Conservation (phyloP, 2,113 vertebrate species). For the Tamias sibiricus region DNA sequence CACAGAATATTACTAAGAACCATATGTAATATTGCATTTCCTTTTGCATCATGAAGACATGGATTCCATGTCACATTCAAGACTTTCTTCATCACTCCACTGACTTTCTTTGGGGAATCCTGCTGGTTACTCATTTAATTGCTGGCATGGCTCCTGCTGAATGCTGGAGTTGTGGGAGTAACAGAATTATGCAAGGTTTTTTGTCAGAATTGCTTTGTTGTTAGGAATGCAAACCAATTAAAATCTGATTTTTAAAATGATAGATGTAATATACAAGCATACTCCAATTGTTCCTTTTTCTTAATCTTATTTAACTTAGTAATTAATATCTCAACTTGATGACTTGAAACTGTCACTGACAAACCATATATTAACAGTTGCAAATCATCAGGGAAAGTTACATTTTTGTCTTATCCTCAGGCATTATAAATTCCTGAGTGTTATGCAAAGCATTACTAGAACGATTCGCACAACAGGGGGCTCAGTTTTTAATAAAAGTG, state of each 20-base stretch:
- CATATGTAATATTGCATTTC: neutral
- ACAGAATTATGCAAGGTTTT: neutral
- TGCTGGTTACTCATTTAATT: conserved; percentile 65
- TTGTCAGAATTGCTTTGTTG: neutral
- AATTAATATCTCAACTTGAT: conserved; percentile 49
- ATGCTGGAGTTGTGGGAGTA: neutral
- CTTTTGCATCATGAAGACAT: conserved; percentile 47
- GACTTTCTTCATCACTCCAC: conserved; percentile 33
- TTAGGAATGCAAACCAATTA: neutral
- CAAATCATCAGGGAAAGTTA: conserved; percentile 65
- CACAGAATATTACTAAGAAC: neutral
- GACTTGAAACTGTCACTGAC: conserved; percentile 34
- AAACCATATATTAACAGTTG: conserved; percentile 49
- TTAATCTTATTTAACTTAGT: conserved; percentile 45
- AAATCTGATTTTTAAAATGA: neutral
- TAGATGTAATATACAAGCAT: neutral
- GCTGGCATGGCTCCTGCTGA: conserved; percentile 33
- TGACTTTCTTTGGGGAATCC: conserved; percentile 56
- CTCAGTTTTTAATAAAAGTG: conserved; percentile 87
- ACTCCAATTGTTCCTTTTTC: neutral
- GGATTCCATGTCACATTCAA: neutral
- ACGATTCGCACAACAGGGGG: conserved; percentile 83
- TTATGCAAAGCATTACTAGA: conserved; percentile 81
- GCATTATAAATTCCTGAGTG: conserved; percentile 84
- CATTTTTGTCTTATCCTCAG: conserved; percentile 79